phyloP scores from a whole-genome alignment of 2,113 vertebrate genomes.

The Hyperopisus bebe region DNA sequence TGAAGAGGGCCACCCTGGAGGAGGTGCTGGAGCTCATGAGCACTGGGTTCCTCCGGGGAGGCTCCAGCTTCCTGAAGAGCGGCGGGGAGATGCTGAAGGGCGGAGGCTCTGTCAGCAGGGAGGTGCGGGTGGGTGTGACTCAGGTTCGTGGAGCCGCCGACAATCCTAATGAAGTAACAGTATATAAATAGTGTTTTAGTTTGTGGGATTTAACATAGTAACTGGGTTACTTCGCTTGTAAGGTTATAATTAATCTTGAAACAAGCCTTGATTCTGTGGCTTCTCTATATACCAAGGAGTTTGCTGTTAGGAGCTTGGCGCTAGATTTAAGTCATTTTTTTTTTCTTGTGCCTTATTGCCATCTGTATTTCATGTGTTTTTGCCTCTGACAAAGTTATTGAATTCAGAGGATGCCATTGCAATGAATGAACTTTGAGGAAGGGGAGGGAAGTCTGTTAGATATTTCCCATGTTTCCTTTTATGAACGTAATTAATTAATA shows the following conservation, averaged over 20 bases:
- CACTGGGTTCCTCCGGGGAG: constrained; percentile 91
- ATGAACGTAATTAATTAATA: background rate
- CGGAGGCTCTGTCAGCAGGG: constrained; percentile 89
- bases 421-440: background rate
- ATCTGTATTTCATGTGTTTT: background rate
- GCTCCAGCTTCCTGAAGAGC: constrained; percentile 93
- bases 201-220: background rate
- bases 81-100: constrained; percentile 98
- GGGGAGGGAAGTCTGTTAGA: background rate
- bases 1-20: constrained; percentile 88
- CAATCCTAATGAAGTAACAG: background rate
- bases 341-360: background rate
- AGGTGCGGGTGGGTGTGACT: constrained; percentile 96
- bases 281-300: background rate
- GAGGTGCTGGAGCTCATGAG: constrained; percentile 96
- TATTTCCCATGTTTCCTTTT: background rate
- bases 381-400: background rate
- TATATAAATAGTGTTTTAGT: background rate
- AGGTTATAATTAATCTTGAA: background rate
- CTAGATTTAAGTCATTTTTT: background rate
- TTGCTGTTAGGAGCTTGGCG: background rate
- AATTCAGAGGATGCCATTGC: background rate
- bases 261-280: background rate
- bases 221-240: background rate
- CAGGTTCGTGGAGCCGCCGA: constrained; percentile 68